These are phyloP conservation scores for Cosmia pyralina DNA, from an alignment of 2,888 invertebrate genomes.

Conservation along the genomic window DNA sequence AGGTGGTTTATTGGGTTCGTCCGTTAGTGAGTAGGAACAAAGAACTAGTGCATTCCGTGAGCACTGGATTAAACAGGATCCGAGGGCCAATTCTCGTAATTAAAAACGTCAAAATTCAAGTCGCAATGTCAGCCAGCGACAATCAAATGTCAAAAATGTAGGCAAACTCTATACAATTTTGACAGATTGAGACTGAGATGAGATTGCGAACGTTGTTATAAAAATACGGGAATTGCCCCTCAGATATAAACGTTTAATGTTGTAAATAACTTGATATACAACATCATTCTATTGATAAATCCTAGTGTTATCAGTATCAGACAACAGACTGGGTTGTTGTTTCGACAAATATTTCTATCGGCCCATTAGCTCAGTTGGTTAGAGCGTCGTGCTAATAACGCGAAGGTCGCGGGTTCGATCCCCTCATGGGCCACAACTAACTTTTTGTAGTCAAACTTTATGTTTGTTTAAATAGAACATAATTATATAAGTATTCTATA, in stretches of 20 bases:
- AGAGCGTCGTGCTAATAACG: conserved; percentile 64
- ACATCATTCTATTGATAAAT: conserved; percentile 72
- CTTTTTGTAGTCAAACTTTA: neutral
- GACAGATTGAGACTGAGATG: no score
- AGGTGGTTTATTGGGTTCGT: no score
- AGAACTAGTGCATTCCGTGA: neutral
- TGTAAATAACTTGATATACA: conserved; percentile 55
- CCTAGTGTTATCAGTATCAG: conserved; percentile 25
- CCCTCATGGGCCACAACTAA: conserved; percentile 52
- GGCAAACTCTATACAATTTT: no score
- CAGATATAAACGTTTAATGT: neutral
- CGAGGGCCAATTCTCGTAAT: no score
- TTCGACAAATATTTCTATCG: neutral
- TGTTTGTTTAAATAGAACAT: no score
- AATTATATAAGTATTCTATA: no score
- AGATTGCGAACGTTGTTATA: no score
- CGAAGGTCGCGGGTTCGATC: conserved; percentile 64
- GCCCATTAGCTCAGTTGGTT: conserved; percentile 62
- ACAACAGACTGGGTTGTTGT: neutral
- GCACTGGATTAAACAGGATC: conserved; percentile 1
- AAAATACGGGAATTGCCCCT: no score
- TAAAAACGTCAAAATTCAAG: no score
- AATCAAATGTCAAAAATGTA: no score
- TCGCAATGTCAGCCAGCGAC: no score
- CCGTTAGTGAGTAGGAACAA: neutral